phyloP scores from a whole-genome alignment of 2,888 invertebrate species.

The Candidula unifasciata region DNA sequence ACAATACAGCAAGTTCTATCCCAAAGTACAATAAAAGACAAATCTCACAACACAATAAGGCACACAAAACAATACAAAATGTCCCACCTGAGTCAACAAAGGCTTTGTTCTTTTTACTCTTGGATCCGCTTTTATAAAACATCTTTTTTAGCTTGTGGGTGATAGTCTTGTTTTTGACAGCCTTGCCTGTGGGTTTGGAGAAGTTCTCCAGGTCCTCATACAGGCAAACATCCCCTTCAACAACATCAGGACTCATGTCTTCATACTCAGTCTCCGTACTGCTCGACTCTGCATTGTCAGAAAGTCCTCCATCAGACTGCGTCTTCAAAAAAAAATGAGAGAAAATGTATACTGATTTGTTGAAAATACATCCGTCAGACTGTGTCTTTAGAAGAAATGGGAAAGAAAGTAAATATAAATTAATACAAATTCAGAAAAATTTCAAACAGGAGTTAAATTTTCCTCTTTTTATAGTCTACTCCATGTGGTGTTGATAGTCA shows the following conservation, averaged over 20 bases:
- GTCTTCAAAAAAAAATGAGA: slow-evolving; percentile 34
- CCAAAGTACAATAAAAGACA: background rate
- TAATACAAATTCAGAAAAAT: too few species aligned
- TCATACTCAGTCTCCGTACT: slow-evolving; percentile 47
- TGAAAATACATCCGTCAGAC: slow-evolving; percentile 53
- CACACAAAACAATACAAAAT: background rate
- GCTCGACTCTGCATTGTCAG: slow-evolving; percentile 51
- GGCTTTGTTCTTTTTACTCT: slow-evolving; percentile 51
- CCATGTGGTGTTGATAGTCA: too few species aligned
- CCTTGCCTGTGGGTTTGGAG: slow-evolving; percentile 3
- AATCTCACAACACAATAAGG: background rate
- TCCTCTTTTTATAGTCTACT: too few species aligned
- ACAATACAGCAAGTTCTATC: background rate
- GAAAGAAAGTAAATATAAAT: too few species aligned
- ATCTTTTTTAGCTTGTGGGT: slow-evolving; percentile 56
- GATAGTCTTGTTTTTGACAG: slow-evolving; percentile 51
- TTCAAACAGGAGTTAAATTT: too few species aligned
- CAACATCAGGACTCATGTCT: slow-evolving; percentile 26
- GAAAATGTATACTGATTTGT: too few species aligned
- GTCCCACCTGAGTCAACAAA: slow-evolving; percentile 37
- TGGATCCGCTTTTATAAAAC: slow-evolving; percentile 53
- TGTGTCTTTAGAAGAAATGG: slow-evolving; percentile 22
- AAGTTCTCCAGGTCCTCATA: slow-evolving; percentile 56
- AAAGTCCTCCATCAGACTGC: slow-evolving; percentile 51
- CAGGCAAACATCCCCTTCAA: slow-evolving; percentile 51